Evolutionary conservation across 1,140 invertebrate genomes (phyloP).

Genomic region (Drosophila mojavensis): DNA sequence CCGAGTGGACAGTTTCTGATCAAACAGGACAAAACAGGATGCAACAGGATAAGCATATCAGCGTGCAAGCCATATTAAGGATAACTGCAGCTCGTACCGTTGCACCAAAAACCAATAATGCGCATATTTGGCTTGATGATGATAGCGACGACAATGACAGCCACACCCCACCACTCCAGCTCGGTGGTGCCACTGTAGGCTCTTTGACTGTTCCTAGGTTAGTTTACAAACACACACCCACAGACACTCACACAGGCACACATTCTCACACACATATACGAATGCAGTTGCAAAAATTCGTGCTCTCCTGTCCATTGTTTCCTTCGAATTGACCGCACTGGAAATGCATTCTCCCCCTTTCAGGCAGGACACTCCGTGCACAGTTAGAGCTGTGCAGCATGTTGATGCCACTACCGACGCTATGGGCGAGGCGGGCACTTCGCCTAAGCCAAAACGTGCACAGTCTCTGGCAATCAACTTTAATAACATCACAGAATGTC

Average conservation of each 20-base stretch:
- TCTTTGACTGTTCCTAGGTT: conserved; percentile 26
- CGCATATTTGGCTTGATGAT: conserved; percentile 81
- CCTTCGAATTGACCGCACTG: conserved; percentile 72
- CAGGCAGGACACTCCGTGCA: not conserved
- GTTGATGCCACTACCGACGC: conserved; percentile 23
- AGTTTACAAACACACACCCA: conserved; percentile 19
- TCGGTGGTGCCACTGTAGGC: conserved; percentile 1
- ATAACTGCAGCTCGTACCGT: conserved; percentile 58
- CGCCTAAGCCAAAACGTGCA: conserved; percentile 76
- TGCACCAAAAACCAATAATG: conserved; percentile 74
- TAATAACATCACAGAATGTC: conserved; percentile 83
- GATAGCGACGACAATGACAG: conserved; percentile 53
- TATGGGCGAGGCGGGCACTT: conserved; percentile 42
- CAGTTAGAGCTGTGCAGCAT: conserved; percentile 34
- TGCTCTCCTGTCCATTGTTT: conserved; percentile 65
- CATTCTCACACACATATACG: conserved; percentile 2
- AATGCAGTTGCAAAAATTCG: conserved; percentile 28
- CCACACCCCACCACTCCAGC: not conserved
- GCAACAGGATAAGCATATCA: conserved; percentile 57
- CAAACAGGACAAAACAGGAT: conserved; percentile 44
- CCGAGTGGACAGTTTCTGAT: conserved; percentile 39
- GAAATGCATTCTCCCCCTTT: conserved; percentile 17
- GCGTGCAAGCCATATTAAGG: conserved; percentile 73
- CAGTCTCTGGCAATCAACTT: conserved; percentile 81
- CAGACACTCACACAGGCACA: conserved; percentile 1